Evolutionary conservation across 2,797 vertebrate genomes (phyloP).

Genomic region (Hylomyscus alleni): DNA sequence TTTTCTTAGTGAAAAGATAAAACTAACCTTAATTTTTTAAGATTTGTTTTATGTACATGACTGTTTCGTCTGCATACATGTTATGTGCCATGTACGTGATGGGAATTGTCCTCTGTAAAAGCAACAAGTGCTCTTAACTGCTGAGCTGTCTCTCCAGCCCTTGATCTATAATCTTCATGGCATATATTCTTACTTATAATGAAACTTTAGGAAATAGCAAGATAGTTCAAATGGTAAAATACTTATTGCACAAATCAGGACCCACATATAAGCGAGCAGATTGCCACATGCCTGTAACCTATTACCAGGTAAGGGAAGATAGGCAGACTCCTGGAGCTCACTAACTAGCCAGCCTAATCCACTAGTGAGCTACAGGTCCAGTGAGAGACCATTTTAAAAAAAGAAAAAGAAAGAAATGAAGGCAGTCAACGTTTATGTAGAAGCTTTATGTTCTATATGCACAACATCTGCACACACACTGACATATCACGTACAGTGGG

Average conservation of each 20-base stretch:
- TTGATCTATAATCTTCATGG: background rate
- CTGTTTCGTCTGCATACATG: background rate
- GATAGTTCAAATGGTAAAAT: background rate
- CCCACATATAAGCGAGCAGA: background rate
- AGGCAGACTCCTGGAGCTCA: background rate
- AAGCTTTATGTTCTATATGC: background rate
- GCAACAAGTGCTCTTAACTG: background rate
- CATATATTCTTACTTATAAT: constrained; percentile 37
- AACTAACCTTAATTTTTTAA: constrained; percentile 38
- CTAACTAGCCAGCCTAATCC: background rate
- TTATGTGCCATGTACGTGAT: background rate
- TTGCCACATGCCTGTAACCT: background rate
- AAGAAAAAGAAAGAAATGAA: background rate
- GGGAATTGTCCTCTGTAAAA: background rate
- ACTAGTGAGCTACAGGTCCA: background rate
- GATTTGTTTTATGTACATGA: background rate
- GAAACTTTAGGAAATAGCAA: background rate
- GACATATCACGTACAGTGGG: background rate
- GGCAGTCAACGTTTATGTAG: background rate
- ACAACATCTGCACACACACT: background rate
- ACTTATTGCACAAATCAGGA: background rate
- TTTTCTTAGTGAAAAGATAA: constrained; percentile 24
- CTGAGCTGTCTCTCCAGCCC: background rate
- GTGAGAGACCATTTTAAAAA: background rate
- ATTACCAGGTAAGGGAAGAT: background rate